Evolutionary conservation across 2,888 invertebrate species (phyloP), one percentile per base, ranked within the genome.

Genomic region (Scaptomyza polygonia): DNA sequence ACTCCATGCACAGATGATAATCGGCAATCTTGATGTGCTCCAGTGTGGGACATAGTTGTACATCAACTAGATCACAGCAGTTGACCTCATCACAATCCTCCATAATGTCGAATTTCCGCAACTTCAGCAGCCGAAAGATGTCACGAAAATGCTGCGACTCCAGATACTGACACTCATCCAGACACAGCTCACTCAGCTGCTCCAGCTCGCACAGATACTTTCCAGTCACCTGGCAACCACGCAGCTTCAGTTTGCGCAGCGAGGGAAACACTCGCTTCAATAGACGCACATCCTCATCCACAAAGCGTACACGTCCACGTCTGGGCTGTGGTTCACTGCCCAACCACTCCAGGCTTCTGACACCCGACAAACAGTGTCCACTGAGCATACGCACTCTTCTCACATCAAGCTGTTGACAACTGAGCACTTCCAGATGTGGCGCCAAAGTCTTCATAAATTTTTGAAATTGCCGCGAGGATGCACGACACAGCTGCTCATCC

Each of bases 1-100:
- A 77, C 34, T 88, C 88, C 71, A 88, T 89, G 61, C 88, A 89
- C 45, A 89, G 62, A 58, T 89, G 89, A 57, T 88, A 89, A 52
- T 89, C 89, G 54, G 89, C 88, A 11, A 88, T 88, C 63, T 88
- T 88, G 30, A 89, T 79, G 53, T 88, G 88, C 66, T 88, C 89
- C 62, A 88, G 45, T 0, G 89, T 88, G 16, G 83, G 88, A 42
- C 88, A 88, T 5, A 79, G 67, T 30, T 85, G 79, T 9, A 88
- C 51, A 40, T 79, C 80, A 5, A 62, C 66, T 39, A 89, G 51
- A 67, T 88, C 89, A 53, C 89, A 88, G 63, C 89, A 88, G 49
- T 86, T 88, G 5, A 89, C 79, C 68, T 89, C 89, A 68, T 88
- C 89, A 47, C 89, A 88, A 53, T 88, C 88, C 58, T 83, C 79